Evolutionary conservation across 2,113 vertebrate genomes (phyloP), one percentile per base, ranked within the genome.

Genomic region (Psammodynastes pulverulentus): DNA sequence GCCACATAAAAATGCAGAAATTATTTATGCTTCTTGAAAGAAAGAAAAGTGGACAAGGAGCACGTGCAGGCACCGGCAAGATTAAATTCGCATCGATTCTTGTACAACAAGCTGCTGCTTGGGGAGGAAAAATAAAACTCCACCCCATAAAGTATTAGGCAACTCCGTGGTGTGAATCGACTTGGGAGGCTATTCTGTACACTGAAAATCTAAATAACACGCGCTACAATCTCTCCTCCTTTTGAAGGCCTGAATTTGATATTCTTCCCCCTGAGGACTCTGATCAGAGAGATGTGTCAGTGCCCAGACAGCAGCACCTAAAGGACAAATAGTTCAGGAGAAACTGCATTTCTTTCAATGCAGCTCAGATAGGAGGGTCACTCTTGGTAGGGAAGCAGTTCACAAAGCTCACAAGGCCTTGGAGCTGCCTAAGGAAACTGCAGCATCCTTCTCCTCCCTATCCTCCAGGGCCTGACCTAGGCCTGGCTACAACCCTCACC

Each of bases 271-370:
- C 3, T 7, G 17, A 19, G 34, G 15, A 79, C 17, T 79, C 67
- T 79, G 34, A 79, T 79, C 67, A 19, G n/a, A 39, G 67, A 39
- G 2, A 9, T 56, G 0, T 39, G 1, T 3, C 5, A 5, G 5
- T 39, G 34, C 5, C 34, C 34, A 21, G 15, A 1, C 0, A 15
- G n/a, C 34, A 79, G 67, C 7, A 15, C 67, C 34, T 15, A 39
- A 79, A 86, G 9, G 13, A 51, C 39, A 79, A 0, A 0, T 0
- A 19, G 29, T 49, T 15, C 29, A 0, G 15, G 19, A 0, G 86
- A 5, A 19, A 45, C 0, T 12, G 19, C 9, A n/a, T 49, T 13
- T 58, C 0, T 1, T 0, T 84, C 84, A 46, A 39, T 0, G 67
- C 62, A 46, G 34, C 62, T 62, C 39, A 67, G 29, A 67, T 4